A percentile compares a stretch with the other conserved stretches of the same genome.
Conservation (phyloP, 1,140 invertebrate species). For the Oedothorax gibbosus region DNA sequence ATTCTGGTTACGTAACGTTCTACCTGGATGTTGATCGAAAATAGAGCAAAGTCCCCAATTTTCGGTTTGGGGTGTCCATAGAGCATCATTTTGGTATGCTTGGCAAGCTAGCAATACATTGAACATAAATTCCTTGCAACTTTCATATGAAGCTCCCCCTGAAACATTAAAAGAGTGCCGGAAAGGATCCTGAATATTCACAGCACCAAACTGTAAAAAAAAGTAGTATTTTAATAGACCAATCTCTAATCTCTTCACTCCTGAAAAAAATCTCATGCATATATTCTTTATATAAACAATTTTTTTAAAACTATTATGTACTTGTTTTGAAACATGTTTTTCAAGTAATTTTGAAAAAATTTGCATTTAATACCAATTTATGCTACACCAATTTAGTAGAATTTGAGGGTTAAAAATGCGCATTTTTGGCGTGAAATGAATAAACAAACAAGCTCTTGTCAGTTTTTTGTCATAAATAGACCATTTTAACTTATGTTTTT, state of each 20-base stretch:
- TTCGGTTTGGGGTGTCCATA: neutral
- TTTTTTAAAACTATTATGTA: no score
- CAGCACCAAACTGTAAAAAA: constrained; percentile 24
- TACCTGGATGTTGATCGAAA: neutral
- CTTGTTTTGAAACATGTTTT: no score
- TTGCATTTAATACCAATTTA: no score
- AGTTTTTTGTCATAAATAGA: no score
- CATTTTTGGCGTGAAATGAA: no score
- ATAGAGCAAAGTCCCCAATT: constrained; percentile 9
- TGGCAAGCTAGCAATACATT: neutral
- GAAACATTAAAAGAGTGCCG: constrained; percentile 22
- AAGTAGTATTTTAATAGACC: neutral
- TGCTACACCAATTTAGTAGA: no score
- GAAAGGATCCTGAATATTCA: constrained; percentile 38
- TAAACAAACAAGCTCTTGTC: no score
- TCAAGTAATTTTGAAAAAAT: no score
- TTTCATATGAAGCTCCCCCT: neutral
- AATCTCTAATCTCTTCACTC: no score
- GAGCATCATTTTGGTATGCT: constrained; percentile 3
- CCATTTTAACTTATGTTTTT: no score
- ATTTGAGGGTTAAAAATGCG: no score
- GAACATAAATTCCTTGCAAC: constrained; percentile 6
- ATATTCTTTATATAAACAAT: no score
- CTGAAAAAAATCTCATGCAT: neutral
- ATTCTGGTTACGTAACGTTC: neutral